A percentile compares a stretch with the other conserved stretches of the same genome.
phyloP scores from a whole-genome alignment of 2,113 vertebrate species.

The Entelurus aequoreus region DNA sequence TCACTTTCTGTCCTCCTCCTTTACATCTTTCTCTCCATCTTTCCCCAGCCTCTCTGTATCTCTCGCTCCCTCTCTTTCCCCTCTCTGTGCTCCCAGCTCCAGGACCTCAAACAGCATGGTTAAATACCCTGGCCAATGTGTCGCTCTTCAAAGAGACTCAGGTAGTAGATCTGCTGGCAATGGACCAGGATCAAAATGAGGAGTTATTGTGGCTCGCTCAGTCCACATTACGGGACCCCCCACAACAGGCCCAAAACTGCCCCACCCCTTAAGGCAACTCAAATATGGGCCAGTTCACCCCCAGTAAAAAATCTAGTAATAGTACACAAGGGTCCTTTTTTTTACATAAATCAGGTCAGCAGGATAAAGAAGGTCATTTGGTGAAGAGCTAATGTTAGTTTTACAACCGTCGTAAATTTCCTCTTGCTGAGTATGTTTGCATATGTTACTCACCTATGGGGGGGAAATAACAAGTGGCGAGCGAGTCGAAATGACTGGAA shows the following conservation, averaged over 20 bases:
- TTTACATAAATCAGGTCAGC: conserved; percentile 70
- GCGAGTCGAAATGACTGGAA: conserved; percentile 47
- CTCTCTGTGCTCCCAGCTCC: conserved; percentile 60
- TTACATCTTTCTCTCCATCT: conserved; percentile 51
- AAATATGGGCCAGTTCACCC: conserved; percentile 59
- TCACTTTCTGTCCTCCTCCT: conserved; percentile 53
- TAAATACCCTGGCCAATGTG: conserved; percentile 75
- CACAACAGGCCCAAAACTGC: conserved; percentile 57
- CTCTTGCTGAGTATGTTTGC: conserved; percentile 26
- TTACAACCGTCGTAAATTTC: conserved; percentile 50
- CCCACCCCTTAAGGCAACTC: conserved; percentile 58
- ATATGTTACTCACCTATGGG: conserved; percentile 20
- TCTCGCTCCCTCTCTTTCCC: conserved; percentile 25
- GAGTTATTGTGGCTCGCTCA: conserved; percentile 61
- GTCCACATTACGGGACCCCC: conserved; percentile 60
- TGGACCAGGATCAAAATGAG: conserved; percentile 70
- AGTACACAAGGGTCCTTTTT: conserved; percentile 66
- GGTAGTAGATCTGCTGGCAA: conserved; percentile 70
- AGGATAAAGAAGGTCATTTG: conserved; percentile 63
- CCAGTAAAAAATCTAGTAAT: conserved; percentile 64
- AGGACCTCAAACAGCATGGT: conserved; percentile 77
- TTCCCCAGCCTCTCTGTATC: conserved; percentile 22
- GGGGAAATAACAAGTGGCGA: conserved; percentile 36
- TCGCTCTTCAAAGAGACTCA: conserved; percentile 79
- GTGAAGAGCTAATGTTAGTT: conserved; percentile 62